Percentiles rank a stretch among this genome's conserved stretches.
Conservation (phyloP, 1,140 invertebrate species). For the Aradophagus sp. region DNA sequence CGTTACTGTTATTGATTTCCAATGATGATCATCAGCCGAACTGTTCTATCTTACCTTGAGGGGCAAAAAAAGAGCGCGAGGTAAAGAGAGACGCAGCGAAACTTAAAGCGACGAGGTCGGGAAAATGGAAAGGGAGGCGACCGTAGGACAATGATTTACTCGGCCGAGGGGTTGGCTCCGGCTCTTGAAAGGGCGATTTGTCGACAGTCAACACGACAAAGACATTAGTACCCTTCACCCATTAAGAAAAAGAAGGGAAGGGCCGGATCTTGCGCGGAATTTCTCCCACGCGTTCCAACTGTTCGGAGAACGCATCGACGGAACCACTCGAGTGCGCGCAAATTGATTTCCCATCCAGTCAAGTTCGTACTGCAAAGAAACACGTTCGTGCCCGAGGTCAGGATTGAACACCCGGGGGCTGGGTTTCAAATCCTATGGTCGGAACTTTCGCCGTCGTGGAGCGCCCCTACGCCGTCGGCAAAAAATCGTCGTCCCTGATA, state of each 20-base stretch:
- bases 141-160: conserved; percentile 56
- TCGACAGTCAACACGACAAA: conserved; percentile 72
- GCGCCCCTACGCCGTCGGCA: conserved; percentile 30
- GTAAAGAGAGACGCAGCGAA: neutral
- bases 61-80: neutral
- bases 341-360: conserved; percentile 66
- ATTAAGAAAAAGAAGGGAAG: conserved; percentile 62
- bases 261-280: conserved; percentile 65
- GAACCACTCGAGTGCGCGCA: conserved; percentile 61
- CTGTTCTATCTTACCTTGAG: no score
- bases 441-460: conserved; percentile 19
- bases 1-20: no score
- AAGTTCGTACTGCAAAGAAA: conserved; percentile 43
- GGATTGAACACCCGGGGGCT: conserved; percentile 46
- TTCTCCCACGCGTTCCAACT: conserved; percentile 62
- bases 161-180: conserved; percentile 24
- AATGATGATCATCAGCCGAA: no score
- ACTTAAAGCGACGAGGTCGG: no score
- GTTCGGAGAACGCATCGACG: no score
- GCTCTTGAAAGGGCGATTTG: conserved; percentile 68
- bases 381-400: conserved; percentile 46
- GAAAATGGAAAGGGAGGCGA: conserved; percentile 9
- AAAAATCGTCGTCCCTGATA: conserved; percentile 20
- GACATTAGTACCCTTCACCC: conserved; percentile 66
- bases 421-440: conserved; percentile 30